Evolutionary conservation across 2,113 vertebrate species (phyloP).

Genomic region (Oncorhynchus nerka): DNA sequence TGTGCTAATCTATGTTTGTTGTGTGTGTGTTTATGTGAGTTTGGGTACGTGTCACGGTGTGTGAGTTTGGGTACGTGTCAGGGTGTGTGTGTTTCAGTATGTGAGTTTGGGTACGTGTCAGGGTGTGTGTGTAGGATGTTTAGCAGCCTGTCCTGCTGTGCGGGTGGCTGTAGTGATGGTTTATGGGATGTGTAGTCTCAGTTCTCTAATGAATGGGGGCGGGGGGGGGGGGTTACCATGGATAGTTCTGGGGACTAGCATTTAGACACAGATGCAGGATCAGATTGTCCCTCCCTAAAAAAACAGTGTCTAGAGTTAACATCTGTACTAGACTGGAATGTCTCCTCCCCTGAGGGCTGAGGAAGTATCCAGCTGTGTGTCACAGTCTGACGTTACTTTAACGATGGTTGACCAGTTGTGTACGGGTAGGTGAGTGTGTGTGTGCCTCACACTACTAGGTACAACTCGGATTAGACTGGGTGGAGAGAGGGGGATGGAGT

Average conservation of each 20-base stretch:
- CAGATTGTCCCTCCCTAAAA: no score
- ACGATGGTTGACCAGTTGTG: not conserved
- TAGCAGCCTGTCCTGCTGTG: slow-evolving; percentile 59
- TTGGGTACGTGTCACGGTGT: not conserved
- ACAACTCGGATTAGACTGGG: not conserved
- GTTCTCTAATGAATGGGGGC: not conserved
- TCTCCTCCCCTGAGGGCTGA: not conserved
- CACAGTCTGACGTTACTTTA: not conserved
- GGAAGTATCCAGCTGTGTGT: slow-evolving; percentile 1
- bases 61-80: slow-evolving; percentile 9
- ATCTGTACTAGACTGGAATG: no score
- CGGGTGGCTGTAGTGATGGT: slow-evolving; percentile 37
- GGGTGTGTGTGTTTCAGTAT: not conserved
- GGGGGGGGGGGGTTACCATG: not conserved
- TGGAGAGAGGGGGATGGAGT: not conserved
- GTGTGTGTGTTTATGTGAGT: slow-evolving; percentile 21
- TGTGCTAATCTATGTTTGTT: not conserved
- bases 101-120: slow-evolving; percentile 10
- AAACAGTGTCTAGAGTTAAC: no score
- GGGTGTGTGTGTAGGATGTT: slow-evolving; percentile 48
- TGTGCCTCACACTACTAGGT: slow-evolving; percentile 55
- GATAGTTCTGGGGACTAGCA: not conserved
- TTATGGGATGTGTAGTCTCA: slow-evolving; percentile 40
- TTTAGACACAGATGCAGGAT: not conserved
- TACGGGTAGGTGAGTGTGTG: slow-evolving; percentile 23